These are phyloP conservation scores for Auanema sp. DNA, from an alignment of 2,888 invertebrate species.

Conservation along the genomic window DNA sequence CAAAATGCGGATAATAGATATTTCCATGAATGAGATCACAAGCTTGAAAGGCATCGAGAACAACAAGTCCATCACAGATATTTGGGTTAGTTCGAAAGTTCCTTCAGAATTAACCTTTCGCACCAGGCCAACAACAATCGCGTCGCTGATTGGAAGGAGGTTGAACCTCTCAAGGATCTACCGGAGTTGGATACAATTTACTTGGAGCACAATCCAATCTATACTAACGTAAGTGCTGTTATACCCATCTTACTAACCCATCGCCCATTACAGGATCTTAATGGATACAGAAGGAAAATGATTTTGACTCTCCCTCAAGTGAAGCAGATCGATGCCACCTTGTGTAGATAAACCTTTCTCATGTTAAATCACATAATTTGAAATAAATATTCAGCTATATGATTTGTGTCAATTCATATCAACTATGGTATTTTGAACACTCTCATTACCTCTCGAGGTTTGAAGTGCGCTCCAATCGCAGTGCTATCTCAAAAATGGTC, in stretches of 20 bases:
- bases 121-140: slow-evolving; percentile 86
- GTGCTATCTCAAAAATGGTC: no score
- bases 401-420: no score
- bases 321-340: slow-evolving; percentile 87
- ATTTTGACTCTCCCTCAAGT: slow-evolving; percentile 83
- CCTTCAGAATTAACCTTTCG: not conserved
- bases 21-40: slow-evolving; percentile 84
- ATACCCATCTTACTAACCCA: not conserved
- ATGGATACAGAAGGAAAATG: slow-evolving; percentile 74
- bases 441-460: no score
- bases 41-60: slow-evolving; percentile 79
- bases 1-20: slow-evolving; percentile 80
- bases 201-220: slow-evolving; percentile 83
- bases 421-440: no score
- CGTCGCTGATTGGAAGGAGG: slow-evolving; percentile 80
- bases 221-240: slow-evolving; percentile 39
- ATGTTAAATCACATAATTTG: no score
- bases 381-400: no score
- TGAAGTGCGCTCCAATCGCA: no score
- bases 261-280: slow-evolving; percentile 23
- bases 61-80: slow-evolving; percentile 81
- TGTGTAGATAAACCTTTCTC: slow-evolving; percentile 16
- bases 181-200: slow-evolving; percentile 77
- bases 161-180: slow-evolving; percentile 74
- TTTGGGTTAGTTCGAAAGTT: slow-evolving; percentile 79